Evolutionary conservation across 35 echinoderm and acorn worm genomes (phyloP).

Genomic region (Nesometra sesokonis): DNA sequence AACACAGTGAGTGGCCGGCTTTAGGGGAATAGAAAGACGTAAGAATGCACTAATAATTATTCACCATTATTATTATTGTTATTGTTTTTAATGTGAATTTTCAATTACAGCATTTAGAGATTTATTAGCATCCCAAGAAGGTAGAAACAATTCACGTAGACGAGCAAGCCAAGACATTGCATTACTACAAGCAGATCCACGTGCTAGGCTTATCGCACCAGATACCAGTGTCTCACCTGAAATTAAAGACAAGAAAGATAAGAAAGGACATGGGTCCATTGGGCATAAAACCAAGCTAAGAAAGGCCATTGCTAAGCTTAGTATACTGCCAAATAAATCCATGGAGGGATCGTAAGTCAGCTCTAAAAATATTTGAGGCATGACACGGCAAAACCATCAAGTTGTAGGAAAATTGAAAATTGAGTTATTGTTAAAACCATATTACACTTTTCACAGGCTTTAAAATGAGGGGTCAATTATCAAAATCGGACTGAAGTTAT

Average conservation of each 20-base stretch:
- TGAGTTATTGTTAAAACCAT: no score
- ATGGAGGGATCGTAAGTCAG: slow-evolving; percentile 59
- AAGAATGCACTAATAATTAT: no score
- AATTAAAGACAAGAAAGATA: slow-evolving; percentile 71
- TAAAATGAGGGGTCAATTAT: no score
- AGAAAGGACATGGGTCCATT: slow-evolving; percentile 49
- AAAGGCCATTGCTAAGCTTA: slow-evolving; percentile 93
- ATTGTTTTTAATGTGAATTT: no score
- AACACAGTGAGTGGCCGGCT: no score
- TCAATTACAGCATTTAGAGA: slow-evolving; percentile 73
- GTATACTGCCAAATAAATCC: slow-evolving; percentile 91
- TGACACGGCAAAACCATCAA: no score
- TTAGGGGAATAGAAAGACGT: no score
- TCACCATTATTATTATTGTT: no score
- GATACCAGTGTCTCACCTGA: slow-evolving; percentile 61
- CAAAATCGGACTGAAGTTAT: no score
- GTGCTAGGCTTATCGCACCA: slow-evolving; percentile 69
- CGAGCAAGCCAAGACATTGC: slow-evolving; percentile 79
- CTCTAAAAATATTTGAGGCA: no score
- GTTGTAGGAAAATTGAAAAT: no score
- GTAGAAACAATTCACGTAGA: slow-evolving; percentile 47
- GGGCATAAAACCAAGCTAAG: slow-evolving; percentile 74
- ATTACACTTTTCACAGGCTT: no score
- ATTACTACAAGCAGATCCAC: slow-evolving; percentile 71
- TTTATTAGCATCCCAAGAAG: slow-evolving; percentile 85